Evolutionary conservation across 2,113 vertebrate genomes (phyloP).

Genomic region (Nannobrachium achirus): DNA sequence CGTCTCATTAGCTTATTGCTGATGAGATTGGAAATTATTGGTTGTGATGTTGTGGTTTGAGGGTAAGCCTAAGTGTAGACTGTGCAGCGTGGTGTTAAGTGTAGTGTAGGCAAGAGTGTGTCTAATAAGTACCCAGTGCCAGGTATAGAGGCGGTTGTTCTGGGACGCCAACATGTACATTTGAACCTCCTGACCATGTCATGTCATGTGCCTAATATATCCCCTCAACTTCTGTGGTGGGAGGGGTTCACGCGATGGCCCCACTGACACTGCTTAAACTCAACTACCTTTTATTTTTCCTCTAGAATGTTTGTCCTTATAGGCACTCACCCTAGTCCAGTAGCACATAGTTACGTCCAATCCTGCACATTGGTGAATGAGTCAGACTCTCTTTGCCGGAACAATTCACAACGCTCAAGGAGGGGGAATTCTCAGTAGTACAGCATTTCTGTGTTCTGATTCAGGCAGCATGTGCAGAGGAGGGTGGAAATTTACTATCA

Average conservation of each 20-base stretch:
- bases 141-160: not conserved
- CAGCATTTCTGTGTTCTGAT: not conserved
- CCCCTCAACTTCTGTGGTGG: too few relatives aligned
- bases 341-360: not conserved
- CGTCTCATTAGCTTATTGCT: slow-evolving; percentile 46
- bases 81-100: slow-evolving; percentile 37
- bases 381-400: not conserved
- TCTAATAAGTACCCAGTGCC: slow-evolving; percentile 35
- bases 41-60: slow-evolving; percentile 23
- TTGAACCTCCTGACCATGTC: too few relatives aligned
- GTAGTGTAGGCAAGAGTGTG: slow-evolving; percentile 37
- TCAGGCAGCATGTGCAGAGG: not conserved
- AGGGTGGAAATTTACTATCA: slow-evolving; percentile 10
- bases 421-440: not conserved
- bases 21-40: slow-evolving; percentile 52
- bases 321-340: not conserved
- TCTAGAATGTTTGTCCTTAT: not conserved
- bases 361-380: not conserved
- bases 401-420: too few relatives aligned
- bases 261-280: not conserved
- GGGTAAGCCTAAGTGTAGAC: slow-evolving; percentile 24
- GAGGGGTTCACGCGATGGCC: not conserved
- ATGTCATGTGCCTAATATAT: too few relatives aligned
- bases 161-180: not conserved
- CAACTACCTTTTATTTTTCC: not conserved